These are phyloP conservation scores for Cololabis saira DNA, from an alignment of 2,113 vertebrate species.

Conservation along the genomic window DNA sequence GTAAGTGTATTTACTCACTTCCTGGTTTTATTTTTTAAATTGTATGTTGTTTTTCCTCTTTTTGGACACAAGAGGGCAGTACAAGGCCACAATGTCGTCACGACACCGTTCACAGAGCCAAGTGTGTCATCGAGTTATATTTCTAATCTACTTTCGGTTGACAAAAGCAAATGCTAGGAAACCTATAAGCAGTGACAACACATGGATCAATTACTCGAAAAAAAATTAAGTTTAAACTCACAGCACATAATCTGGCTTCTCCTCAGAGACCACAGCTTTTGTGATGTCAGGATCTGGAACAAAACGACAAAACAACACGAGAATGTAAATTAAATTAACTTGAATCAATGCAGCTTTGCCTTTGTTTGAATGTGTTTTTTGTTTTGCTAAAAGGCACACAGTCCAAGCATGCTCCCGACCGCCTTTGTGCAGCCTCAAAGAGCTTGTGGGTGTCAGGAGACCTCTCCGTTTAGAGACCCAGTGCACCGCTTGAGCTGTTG, in stretches of 20 bases:
- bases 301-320: constrained; percentile 9
- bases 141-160: neutral
- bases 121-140: too few species aligned
- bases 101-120: too few species aligned
- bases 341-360: constrained; percentile 5
- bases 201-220: constrained; percentile 6
- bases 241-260: constrained; percentile 76
- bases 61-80: constrained; percentile 59
- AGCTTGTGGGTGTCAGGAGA: constrained; percentile 63
- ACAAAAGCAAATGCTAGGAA: neutral
- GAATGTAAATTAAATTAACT: constrained; percentile 4
- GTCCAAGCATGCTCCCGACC: neutral
- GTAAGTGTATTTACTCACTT: too few species aligned
- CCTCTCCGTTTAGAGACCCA: constrained; percentile 52
- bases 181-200: neutral
- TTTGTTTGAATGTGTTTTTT: constrained; percentile 38
- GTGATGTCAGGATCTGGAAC: constrained; percentile 66
- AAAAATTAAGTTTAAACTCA: constrained; percentile 61
- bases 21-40: too few species aligned
- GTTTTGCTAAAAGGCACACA: constrained; percentile 36
- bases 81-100: neutral
- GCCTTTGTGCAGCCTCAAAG: constrained; percentile 23
- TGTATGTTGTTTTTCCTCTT: neutral
- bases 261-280: constrained; percentile 57
- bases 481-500: constrained; percentile 58